Evolutionary conservation across 2,797 vertebrate genomes (phyloP).

Genomic region (Muscicapa comitata): DNA sequence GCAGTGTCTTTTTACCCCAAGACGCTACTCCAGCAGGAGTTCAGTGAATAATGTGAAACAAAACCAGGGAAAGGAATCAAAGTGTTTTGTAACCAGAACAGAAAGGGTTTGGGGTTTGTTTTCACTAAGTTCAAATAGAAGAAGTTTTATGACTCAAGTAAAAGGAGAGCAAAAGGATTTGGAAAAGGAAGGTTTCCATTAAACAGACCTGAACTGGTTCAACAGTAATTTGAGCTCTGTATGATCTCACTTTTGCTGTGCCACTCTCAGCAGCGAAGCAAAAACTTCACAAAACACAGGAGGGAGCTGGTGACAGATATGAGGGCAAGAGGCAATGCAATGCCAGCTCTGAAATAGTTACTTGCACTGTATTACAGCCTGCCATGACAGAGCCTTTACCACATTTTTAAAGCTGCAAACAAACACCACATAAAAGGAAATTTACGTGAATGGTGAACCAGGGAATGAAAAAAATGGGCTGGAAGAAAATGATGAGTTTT

Average conservation of each 20-base stretch:
- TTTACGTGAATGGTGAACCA: background rate
- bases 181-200: constrained; percentile 54
- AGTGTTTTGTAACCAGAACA: background rate
- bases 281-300: background rate
- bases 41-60: background rate
- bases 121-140: constrained; percentile 23
- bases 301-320: background rate
- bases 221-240: constrained; percentile 7
- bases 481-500: background rate
- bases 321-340: background rate
- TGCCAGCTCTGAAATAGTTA: background rate
- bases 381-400: background rate
- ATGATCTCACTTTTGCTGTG: background rate
- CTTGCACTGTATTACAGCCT: background rate
- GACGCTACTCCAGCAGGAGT: background rate
- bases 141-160: background rate
- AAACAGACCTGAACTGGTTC: constrained; percentile 9
- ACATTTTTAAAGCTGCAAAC: background rate
- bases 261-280: background rate
- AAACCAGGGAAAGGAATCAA: constrained; percentile 7
- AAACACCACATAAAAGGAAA: constrained; percentile 2
- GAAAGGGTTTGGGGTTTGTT: background rate
- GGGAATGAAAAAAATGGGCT: background rate
- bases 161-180: background rate
- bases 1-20: constrained; percentile 35